phyloP scores from a whole-genome alignment of 2,113 vertebrate species.

The Podilymbus podiceps region DNA sequence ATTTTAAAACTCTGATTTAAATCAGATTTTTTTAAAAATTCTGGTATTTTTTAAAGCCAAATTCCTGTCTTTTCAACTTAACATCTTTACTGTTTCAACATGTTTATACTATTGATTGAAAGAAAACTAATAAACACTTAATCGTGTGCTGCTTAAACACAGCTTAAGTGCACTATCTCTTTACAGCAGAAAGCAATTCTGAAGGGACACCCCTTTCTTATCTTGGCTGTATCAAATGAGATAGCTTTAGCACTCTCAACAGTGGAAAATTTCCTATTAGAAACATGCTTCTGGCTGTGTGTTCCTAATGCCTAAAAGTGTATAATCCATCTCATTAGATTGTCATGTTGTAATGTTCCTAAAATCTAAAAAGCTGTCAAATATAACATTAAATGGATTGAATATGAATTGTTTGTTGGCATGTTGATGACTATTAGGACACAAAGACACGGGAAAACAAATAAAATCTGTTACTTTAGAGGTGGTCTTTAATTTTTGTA shows the following conservation, averaged over 20 bases:
- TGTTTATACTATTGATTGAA: background rate
- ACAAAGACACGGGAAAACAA: background rate
- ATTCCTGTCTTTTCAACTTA: background rate
- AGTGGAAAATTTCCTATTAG: background rate
- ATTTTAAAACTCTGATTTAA: background rate
- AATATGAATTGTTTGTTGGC: background rate
- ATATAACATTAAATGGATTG: background rate
- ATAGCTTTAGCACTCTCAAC: background rate
- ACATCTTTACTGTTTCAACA: background rate
- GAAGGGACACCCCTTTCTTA: background rate
- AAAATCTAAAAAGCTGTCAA: background rate
- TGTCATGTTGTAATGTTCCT: background rate
- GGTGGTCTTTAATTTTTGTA: background rate
- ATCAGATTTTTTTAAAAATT: background rate
- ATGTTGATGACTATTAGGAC: background rate
- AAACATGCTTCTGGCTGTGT: background rate
- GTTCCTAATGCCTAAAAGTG: background rate
- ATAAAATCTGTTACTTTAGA: background rate
- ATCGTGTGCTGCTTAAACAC: background rate
- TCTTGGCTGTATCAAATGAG: conserved; percentile 10
- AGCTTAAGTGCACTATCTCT: background rate
- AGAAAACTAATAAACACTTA: background rate
- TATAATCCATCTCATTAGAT: background rate
- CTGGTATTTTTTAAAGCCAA: background rate
- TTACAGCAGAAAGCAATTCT: background rate